A percentile compares a stretch with the other conserved stretches of the same genome.
phyloP scores from a whole-genome alignment of 2,888 invertebrate species.

The Hoplodrina ambigua region DNA sequence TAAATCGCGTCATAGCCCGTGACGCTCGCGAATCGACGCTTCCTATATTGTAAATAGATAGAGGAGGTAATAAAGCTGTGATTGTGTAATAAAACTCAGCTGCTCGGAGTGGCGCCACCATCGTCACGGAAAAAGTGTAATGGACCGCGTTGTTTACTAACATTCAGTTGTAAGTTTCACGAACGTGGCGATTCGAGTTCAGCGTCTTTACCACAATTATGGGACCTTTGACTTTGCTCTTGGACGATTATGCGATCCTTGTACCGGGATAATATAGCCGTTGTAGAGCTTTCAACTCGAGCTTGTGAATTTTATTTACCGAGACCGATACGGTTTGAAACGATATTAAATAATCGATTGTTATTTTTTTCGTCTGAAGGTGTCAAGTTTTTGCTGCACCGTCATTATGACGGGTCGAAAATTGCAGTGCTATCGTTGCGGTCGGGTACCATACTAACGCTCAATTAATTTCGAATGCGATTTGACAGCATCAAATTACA shows the following conservation, averaged over 20 bases:
- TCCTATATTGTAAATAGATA: conserved; percentile 76
- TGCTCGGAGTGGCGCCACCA: conserved; percentile 73
- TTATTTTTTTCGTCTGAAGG: conserved; percentile 73
- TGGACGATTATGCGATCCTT: conserved; percentile 62
- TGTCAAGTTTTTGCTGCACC: conserved; percentile 85
- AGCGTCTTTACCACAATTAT: conserved; percentile 67
- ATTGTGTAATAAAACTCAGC: conserved; percentile 83
- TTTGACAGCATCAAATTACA: conserved; percentile 85
- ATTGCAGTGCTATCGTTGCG: conserved; percentile 81
- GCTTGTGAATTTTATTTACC: conserved; percentile 71
- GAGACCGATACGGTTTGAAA: conserved; percentile 73
- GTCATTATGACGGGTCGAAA: conserved; percentile 83
- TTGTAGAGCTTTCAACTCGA: conserved; percentile 60
- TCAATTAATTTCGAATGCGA: conserved; percentile 85
- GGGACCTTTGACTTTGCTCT: conserved; percentile 72
- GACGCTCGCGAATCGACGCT: conserved; percentile 67
- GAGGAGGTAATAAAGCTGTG: conserved; percentile 75
- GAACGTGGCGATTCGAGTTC: conserved; percentile 62
- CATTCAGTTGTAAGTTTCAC: conserved; percentile 72
- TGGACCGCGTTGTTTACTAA: conserved; percentile 83
- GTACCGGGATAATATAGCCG: conserved; percentile 62
- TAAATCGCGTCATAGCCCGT: conserved; percentile 53
- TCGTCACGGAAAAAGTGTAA: conserved; percentile 74
- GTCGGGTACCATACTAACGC: conserved; percentile 78
- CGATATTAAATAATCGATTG: conserved; percentile 83